Base-by-base conservation (phyloP, 2,888 invertebrate species). In the Cremastinae sp. region DNA sequence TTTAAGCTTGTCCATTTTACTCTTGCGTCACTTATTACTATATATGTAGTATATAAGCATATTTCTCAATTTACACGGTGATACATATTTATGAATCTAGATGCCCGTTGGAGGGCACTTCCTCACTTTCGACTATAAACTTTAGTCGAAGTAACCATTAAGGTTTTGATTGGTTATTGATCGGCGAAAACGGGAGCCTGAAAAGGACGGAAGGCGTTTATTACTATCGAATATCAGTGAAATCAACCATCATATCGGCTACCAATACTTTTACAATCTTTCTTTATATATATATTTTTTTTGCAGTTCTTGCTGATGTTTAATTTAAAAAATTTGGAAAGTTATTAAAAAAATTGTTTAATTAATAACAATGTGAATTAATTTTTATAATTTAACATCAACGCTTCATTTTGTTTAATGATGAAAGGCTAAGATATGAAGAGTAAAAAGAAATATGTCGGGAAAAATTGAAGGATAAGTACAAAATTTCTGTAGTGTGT, bases 101-200 rank as follows among this genome's bases (percentile, higher is more conserved):
- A 58, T 38, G 20, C 16, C 14, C 12, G 36, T 43, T 14, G n/a
- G 34, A 20, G 56, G 51, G 61, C 75, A 47, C 75, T 49, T 71
- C 51, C 66, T 62, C 54, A 62, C 69, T 58, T 75, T 36, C 51
- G 56, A 72, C 61, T 72, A 69, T 72, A 69, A 78, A 36, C 75
- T 70, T 69, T 77, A 77, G 78, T 79, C 72, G 80, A 79, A 79
- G 78, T 82, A 80, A 78, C 81, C 76, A 80, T 74, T 77, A 78
- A 82, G 81, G 79, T 82, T 82, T 78, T 80, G 82, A 83, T 83
- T 82, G 82, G 80, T 82, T 84, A 84, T 84, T 80, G 82, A 84
- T 82, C 78, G n/a, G 78, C 62, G 38, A 34, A 36, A 22, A 56
- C 49, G 18, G 43, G 16, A 41, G 47, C 18, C 36, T 56, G n/a